Evolutionary conservation across 2,888 invertebrate species (phyloP).

Genomic region (Gisinianus flammeolus): DNA sequence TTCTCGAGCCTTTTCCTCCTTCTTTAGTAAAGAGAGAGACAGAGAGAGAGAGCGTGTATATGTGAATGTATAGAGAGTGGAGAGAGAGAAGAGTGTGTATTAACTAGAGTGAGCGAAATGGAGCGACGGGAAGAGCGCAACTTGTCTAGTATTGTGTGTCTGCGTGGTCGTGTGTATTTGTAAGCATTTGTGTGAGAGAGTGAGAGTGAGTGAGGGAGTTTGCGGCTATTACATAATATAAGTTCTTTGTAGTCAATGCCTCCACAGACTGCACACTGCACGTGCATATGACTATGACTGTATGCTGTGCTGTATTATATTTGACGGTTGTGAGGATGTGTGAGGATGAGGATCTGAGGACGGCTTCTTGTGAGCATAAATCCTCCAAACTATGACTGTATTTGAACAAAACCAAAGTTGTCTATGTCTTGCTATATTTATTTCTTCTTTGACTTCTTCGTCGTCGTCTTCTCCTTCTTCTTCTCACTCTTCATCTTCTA

Average conservation of each 20-base stretch:
- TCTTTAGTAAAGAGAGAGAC: background rate
- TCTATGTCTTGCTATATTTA: background rate
- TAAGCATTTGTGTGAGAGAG: background rate
- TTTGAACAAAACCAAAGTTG: slow-evolving; percentile 35
- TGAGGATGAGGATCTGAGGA: background rate
- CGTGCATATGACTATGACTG: background rate
- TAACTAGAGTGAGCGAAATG: background rate
- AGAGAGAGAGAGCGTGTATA: background rate
- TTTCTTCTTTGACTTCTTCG: background rate
- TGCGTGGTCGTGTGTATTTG: background rate
- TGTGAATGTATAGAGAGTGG: background rate
- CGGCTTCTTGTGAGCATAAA: slow-evolving; percentile 9
- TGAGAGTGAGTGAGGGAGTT: background rate
- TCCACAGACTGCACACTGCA: background rate
- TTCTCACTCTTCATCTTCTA: background rate
- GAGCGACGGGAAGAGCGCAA: background rate
- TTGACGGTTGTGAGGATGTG: background rate
- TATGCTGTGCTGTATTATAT: no score
- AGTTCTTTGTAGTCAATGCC: background rate
- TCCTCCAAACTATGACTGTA: slow-evolving; percentile 21
- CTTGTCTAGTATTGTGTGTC: background rate
- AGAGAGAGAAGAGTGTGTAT: background rate
- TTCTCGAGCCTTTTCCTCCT: background rate
- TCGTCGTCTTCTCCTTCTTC: background rate
- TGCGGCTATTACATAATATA: background rate